Base-by-base conservation (phyloP, 2,888 invertebrate species). In the Rhabditoides inermis region DNA sequence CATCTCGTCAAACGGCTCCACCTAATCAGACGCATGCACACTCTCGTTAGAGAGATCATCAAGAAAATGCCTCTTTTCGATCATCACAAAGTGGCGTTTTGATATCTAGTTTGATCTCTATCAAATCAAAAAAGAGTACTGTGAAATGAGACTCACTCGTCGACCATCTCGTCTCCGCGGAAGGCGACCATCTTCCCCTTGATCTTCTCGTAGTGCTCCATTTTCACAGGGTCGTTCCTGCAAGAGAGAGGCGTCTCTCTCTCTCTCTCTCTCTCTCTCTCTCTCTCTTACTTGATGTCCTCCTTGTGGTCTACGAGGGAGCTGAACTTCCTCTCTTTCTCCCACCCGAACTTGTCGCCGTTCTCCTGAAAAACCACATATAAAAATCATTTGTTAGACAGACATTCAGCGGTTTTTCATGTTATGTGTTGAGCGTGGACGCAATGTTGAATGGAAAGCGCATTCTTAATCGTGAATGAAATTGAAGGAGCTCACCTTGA, bases 181-280 rank as follows among this genome's bases (percentile, higher is more conserved):
- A 70, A 72, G 2, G 27, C 27, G 7, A 39, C 48, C 63, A 72
- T 68, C 57, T 72, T 75, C 7, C 36, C 55, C 49, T 52, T 60
- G 3, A 73, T 54, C 47, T 73, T 74, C 52, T 72, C 67, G 46
- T 73, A 74, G 49, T 71, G 69, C 6, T 58, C 64, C 69, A 70
- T 68, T 55, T 71, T 73, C 6, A 18, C 30, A 3, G 28, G 44
- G 47, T 72, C 71, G 18, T 56, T 54, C 22, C 61, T 65, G 47
- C 41, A 58, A 37, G 7, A 6, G 25, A 5, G 30, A 20, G 6
- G 22, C 6, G 15, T 46, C 7, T 22, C 12, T 44, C 6, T 7
- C 18, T 12, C 23, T 7, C 12, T 15, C 23, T 18, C 7, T 15
- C 10, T 12, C 40, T 23, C 25, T 44, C 15, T n/a, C 6, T 6